Percentiles rank a stretch among this genome's conserved stretches.
phyloP scores from a whole-genome alignment of 2,113 vertebrate genomes.

The Scatophagus argus region DNA sequence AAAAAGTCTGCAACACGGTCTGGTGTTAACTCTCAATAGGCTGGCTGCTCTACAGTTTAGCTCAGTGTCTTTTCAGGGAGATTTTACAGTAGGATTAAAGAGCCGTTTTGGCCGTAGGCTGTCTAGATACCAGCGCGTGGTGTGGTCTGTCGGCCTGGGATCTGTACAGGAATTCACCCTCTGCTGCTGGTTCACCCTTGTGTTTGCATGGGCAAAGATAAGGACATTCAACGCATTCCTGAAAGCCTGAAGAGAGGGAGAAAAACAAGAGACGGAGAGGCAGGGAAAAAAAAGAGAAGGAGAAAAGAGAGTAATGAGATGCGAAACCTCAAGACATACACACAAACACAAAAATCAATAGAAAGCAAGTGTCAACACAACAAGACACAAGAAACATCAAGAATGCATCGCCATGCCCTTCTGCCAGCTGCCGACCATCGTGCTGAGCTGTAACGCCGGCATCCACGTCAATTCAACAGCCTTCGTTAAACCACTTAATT shows the following conservation, averaged over 20 bases:
- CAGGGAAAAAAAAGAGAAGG: not conserved
- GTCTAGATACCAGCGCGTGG: slow-evolving; percentile 51
- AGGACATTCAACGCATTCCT: slow-evolving; percentile 79
- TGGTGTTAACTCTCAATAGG: not conserved
- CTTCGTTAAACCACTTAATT: slow-evolving; percentile 10
- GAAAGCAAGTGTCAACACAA: slow-evolving; percentile 18
- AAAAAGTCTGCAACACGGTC: too few species aligned
- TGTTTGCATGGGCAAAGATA: slow-evolving; percentile 79
- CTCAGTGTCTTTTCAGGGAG: not conserved
- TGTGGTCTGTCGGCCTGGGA: slow-evolving; percentile 44
- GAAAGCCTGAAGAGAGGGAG: slow-evolving; percentile 40
- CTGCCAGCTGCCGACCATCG: slow-evolving; percentile 16
- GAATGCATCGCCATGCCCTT: not conserved
- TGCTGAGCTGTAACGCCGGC: not conserved
- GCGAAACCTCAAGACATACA: slow-evolving; percentile 21
- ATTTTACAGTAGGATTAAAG: slow-evolving; percentile 9
- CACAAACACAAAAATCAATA: slow-evolving; percentile 30
- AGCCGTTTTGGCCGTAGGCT: slow-evolving; percentile 8
- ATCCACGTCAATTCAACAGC: slow-evolving; percentile 28
- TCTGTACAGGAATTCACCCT: slow-evolving; percentile 73
- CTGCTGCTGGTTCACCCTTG: slow-evolving; percentile 62
- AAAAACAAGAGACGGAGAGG: slow-evolving; percentile 16
- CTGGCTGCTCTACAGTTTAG: not conserved
- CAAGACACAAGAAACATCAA: not conserved
- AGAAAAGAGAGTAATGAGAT: slow-evolving; percentile 24